Evolutionary conservation across 2,888 invertebrate species (phyloP).

Genomic region (Ametastegia equiseti): DNA sequence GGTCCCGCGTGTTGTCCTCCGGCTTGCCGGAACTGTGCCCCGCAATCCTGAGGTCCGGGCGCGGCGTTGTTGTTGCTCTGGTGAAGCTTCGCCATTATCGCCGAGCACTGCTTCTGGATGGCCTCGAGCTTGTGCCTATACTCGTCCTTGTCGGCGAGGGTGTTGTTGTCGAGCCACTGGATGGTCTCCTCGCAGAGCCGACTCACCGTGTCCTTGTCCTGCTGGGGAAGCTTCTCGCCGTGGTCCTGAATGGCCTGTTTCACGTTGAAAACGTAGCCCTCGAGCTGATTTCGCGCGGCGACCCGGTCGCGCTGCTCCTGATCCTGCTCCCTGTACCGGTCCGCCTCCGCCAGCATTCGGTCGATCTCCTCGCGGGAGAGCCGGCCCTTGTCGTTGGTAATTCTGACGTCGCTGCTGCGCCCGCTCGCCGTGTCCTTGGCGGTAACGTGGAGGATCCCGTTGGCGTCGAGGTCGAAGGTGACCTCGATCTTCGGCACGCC

Average conservation of each 20-base stretch:
- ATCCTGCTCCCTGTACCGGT: constrained; percentile 85
- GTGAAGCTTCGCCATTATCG: constrained; percentile 81
- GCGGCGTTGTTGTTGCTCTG: constrained; percentile 65
- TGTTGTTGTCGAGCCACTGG: constrained; percentile 84
- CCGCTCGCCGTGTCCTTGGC: constrained; percentile 49
- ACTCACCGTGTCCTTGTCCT: constrained; percentile 80
- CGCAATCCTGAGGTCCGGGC: constrained; percentile 67
- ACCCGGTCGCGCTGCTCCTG: constrained; percentile 84
- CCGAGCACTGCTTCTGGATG: constrained; percentile 76
- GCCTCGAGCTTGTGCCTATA: constrained; percentile 81
- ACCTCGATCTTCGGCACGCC: constrained; percentile 94
- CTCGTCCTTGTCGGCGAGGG: constrained; percentile 83
- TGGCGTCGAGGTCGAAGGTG: constrained; percentile 93
- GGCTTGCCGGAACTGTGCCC: constrained; percentile 64
- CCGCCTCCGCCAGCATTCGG: constrained; percentile 87
- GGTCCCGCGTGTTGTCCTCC: constrained; percentile 77
- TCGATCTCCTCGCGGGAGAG: constrained; percentile 90
- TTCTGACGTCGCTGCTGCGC: constrained; percentile 87
- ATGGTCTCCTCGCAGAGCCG: constrained; percentile 79
- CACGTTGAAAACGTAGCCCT: constrained; percentile 83
- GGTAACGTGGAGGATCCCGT: constrained; percentile 87
- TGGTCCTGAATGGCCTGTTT: constrained; percentile 84
- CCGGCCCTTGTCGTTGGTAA: constrained; percentile 90
- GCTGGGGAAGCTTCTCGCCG: constrained; percentile 80
- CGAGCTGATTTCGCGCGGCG: constrained; percentile 85